Percentiles rank a stretch among this genome's conserved stretches.
These are phyloP conservation scores for Meghimatium bilineatum DNA, from an alignment of 2,888 invertebrate genomes.

Conservation along the genomic window DNA sequence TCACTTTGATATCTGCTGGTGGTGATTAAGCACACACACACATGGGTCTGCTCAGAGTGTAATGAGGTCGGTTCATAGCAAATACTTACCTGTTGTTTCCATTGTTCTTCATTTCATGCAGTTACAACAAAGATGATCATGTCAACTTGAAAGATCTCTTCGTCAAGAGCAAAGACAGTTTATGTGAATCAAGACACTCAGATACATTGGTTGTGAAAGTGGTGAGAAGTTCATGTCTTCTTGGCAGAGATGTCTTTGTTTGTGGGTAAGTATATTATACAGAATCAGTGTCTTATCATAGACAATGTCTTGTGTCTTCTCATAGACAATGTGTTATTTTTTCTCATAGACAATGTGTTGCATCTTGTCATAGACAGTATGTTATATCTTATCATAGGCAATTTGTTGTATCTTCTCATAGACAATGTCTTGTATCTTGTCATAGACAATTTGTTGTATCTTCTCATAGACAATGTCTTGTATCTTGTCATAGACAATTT, in stretches of 20 bases:
- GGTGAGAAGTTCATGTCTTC: constrained; percentile 21
- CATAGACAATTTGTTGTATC: no score
- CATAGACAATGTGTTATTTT: no score
- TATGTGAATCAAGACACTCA: constrained; percentile 4
- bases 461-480: no score
- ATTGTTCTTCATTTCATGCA: not conserved
- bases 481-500: no score
- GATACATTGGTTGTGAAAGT: constrained; percentile 23
- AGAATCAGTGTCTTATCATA: not conserved
- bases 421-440: no score
- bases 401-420: not conserved
- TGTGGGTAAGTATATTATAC: constrained; percentile 39
- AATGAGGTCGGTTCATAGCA: not conserved
- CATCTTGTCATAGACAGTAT: no score
- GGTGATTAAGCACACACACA: no score
- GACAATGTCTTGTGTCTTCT: not conserved
- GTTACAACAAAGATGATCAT: not conserved
- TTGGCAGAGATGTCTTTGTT: constrained; percentile 24
- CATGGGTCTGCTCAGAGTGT: no score
- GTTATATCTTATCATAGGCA: no score
- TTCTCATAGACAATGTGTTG: no score
- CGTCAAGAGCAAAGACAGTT: constrained; percentile 1
- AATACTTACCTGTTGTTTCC: not conserved
- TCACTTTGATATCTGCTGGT: no score
- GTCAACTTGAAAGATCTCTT: constrained; percentile 23